These are phyloP conservation scores for Brachystomella parvula DNA, from an alignment of 1,140 invertebrate species.

Conservation along the genomic window DNA sequence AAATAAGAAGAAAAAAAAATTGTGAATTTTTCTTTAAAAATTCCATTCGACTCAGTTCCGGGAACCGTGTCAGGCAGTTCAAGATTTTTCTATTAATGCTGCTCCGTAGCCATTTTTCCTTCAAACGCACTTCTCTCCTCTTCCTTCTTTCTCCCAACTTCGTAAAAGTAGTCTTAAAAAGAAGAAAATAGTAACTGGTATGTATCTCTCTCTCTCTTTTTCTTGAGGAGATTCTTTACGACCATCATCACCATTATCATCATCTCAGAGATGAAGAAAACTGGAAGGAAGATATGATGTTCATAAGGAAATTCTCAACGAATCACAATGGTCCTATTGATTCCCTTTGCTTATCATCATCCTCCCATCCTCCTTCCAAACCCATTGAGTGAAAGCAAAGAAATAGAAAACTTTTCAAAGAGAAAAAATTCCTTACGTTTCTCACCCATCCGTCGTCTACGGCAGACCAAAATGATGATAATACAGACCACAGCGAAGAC, in stretches of 20 bases:
- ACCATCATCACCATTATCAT: not conserved
- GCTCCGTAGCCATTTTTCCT: not conserved
- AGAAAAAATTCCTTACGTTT: constrained; percentile 37
- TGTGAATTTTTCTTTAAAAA: not conserved
- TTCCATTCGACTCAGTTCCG: not conserved
- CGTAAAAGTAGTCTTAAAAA: not conserved
- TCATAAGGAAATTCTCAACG: not conserved
- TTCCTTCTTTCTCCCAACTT: not conserved
- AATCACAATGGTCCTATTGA: not conserved
- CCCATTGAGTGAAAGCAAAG: not conserved
- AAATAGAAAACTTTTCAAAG: not conserved
- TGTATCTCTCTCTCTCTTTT: not conserved
- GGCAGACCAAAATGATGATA: constrained; percentile 60
- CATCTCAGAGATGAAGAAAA: not conserved
- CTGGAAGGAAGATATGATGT: not conserved
- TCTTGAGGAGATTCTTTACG: not conserved
- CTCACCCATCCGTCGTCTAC: constrained; percentile 32
- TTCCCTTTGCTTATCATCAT: not conserved
- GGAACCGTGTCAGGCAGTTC: too few relatives aligned
- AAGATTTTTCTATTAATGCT: not conserved
- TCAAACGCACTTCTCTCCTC: not conserved
- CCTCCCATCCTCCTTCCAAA: not conserved
- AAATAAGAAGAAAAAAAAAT: not conserved
- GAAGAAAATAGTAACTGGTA: not conserved
- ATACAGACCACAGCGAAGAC: constrained; percentile 71